Evolutionary conservation across 2,888 invertebrate genomes (phyloP).

Genomic region (Drosophila sordidula): DNA sequence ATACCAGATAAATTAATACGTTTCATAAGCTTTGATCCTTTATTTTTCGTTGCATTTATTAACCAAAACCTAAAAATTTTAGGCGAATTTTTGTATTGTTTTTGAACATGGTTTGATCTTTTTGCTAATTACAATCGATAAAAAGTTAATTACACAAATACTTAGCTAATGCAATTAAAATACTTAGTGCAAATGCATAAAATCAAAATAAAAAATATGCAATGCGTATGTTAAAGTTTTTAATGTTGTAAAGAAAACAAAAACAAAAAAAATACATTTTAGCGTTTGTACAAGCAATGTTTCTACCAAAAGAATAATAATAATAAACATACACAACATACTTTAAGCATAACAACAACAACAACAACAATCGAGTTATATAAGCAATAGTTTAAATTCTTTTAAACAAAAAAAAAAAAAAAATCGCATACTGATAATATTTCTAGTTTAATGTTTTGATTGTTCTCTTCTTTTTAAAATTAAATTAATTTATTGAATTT

Average conservation of each 20-base stretch:
- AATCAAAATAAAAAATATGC: conserved; percentile 44
- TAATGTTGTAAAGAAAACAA: conserved; percentile 67
- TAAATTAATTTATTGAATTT: conserved; percentile 76
- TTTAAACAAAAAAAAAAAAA: conserved; percentile 62
- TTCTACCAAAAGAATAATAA: conserved; percentile 52
- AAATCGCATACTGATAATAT: conserved; percentile 61
- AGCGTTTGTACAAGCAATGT: conserved; percentile 69
- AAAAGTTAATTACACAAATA: conserved; percentile 64
- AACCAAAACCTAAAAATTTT: conserved; percentile 41
- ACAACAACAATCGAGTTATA: conserved; percentile 53
- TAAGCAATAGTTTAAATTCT: conserved; percentile 76
- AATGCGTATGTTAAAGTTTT: conserved; percentile 65
- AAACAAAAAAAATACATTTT: conserved; percentile 42
- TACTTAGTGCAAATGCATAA: conserved; percentile 59
- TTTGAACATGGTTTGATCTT: conserved; percentile 23
- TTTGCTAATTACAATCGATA: conserved; percentile 52
- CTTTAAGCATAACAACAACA: conserved; percentile 27
- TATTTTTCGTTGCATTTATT: conserved; percentile 64
- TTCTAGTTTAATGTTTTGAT: conserved; percentile 78
- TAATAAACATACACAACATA: conserved; percentile 38
- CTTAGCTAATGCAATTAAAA: conserved; percentile 71
- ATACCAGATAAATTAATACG: conserved; percentile 3
- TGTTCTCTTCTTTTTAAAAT: conserved; percentile 75
- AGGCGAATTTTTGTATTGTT: conserved; percentile 21
- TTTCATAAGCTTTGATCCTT: conserved; percentile 34